Base-by-base conservation (phyloP, 2,888 invertebrate species). In the Drosophila recens region DNA sequence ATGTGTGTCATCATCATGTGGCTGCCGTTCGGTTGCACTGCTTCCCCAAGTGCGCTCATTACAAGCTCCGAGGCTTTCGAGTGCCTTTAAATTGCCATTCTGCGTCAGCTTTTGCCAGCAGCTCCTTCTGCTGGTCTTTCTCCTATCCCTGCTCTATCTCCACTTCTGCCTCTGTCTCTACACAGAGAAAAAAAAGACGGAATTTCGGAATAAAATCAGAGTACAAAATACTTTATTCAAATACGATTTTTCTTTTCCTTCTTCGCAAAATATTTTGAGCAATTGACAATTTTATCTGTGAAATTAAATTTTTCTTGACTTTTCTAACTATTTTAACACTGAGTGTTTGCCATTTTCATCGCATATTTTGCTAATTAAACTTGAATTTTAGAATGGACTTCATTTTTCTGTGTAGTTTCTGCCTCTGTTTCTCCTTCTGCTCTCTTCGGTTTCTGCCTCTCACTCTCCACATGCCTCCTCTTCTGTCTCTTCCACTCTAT, bases 1-100 rank as follows among this genome's bases (percentile, higher is more conserved):
- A 83, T 83, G 78, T 88, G 63, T 86, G 84, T 83, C 83, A 88
- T 72, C 89, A 88, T 68, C 69, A 51, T 76, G 75, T 46, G 75
- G 65, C 49, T 52, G 67, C 46, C 61, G 23, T 53, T 38, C 45
- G 64, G 63, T 40, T 69, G 57, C 67, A 62, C 30, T 64, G 66
- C 66, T 62, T 49, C 48, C 48, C 72, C 66, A 69, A 73, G 79
- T 73, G 72, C 57, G 70, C 85, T 84, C 80, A 87, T 89, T 82
- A 74, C 76, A 71, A 36, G 79, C 56, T 62, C 57, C 17, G 68
- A 70, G 79, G 70, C 72, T 69, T 75, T 88, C 75, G 67, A 83
- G 83, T 86, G 52, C 65, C 72, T 45, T 75, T 61, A 68, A 73
- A 73, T 72, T 61, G 75, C 61, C 77, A 72, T 61, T 38, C 49